A percentile compares a stretch with the other conserved stretches of the same genome.
phyloP scores from a whole-genome alignment of 2,113 vertebrate genomes.

The Epinephelus fuscoguttatus region DNA sequence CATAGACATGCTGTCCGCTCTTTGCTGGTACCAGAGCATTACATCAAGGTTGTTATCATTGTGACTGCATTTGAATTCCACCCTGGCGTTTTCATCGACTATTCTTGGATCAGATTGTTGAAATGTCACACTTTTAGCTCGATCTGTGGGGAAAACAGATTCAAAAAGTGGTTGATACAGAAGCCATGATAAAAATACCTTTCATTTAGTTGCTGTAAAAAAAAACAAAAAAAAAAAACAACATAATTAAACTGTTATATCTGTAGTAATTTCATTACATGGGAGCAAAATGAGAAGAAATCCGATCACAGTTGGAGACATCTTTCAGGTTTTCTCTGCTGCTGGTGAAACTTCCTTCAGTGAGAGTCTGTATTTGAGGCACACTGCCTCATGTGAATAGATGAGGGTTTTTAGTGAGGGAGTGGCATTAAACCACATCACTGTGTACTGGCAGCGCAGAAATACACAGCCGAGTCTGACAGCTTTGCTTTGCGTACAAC shows the following conservation, averaged over 20 bases:
- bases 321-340: no score
- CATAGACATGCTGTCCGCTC: no score
- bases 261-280: neutral
- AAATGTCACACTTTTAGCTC: constrained; percentile 32
- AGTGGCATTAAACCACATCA: constrained; percentile 58
- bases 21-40: constrained; percentile 75
- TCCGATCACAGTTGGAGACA: no score
- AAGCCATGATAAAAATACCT: no score
- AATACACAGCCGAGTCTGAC: constrained; percentile 77
- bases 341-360: no score
- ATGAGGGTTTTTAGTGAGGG: constrained; percentile 62
- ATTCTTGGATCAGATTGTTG: constrained; percentile 17
- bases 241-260: no score
- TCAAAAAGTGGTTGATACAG: neutral
- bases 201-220: neutral
- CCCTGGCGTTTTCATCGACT: neutral
- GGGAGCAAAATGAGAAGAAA: no score
- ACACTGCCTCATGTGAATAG: no score
- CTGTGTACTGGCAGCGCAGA: constrained; percentile 80
- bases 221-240: no score
- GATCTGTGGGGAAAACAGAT: constrained; percentile 26
- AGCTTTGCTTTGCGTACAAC: no score
- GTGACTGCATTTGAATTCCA: constrained; percentile 56
- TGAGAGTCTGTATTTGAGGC: no score
- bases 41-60: neutral